Evolutionary conservation across 2,113 vertebrate genomes (phyloP).

Genomic region (Serinus canaria): DNA sequence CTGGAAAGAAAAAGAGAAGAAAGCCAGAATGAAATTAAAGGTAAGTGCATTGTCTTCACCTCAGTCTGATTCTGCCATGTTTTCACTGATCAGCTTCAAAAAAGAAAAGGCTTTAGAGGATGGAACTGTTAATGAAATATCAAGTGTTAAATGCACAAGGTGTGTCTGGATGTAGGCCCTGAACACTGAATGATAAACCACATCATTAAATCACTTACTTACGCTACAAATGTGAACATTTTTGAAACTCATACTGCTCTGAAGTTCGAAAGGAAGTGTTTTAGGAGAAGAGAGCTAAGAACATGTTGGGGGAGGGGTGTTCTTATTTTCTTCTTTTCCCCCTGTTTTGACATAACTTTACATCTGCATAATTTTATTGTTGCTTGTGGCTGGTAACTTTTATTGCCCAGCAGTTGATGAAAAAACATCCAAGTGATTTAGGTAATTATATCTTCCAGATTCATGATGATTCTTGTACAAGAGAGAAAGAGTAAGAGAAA

Average conservation of each 20-base stretch:
- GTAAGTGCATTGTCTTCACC: conserved; percentile 50
- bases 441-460: background rate
- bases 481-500: background rate
- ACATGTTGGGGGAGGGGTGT: fast-evolving
- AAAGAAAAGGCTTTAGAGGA: background rate
- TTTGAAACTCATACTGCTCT: background rate
- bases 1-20: conserved; percentile 90
- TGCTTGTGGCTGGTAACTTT: background rate
- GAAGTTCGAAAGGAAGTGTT: background rate
- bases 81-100: background rate
- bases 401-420: background rate
- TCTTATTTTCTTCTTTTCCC: background rate
- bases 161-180: background rate
- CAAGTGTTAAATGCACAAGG: background rate
- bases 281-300: background rate
- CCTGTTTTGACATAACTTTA: background rate
- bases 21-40: conserved; percentile 83
- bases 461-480: background rate
- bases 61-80: background rate
- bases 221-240: background rate
- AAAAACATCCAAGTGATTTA: background rate
- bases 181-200: background rate
- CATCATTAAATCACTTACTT: background rate
- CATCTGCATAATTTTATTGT: background rate
- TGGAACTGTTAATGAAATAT: background rate